Conservation (phyloP, 1,140 invertebrate species). For the Bombus waltoni region DNA sequence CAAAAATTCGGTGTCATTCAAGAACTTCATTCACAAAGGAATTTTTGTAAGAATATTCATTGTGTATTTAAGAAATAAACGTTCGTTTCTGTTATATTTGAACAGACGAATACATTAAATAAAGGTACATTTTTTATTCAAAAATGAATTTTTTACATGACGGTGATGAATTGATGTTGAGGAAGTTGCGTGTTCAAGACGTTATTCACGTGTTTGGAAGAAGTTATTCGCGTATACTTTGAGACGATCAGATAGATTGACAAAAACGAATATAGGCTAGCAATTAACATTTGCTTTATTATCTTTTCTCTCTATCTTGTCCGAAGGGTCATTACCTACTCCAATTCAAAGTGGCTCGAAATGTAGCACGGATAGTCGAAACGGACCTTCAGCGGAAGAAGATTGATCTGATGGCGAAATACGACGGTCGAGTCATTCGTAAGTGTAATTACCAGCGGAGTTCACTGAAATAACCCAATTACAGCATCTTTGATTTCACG, state of each 20-base stretch:
- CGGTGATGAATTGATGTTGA: neutral
- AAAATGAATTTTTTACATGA: neutral
- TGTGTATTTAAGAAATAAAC: too few species aligned
- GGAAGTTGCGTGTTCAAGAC: neutral
- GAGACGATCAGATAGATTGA: slow-evolving; percentile 33
- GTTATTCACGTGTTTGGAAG: neutral
- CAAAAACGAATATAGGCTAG: slow-evolving; percentile 44
- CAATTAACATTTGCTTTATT: slow-evolving; percentile 64
- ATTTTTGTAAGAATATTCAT: too few species aligned
- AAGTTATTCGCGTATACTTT: neutral
- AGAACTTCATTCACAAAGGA: too few species aligned
- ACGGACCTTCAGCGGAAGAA: slow-evolving; percentile 38
- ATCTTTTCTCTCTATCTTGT: slow-evolving; percentile 56
- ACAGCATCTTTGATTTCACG: neutral
- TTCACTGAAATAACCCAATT: slow-evolving; percentile 23
- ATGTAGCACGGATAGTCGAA: slow-evolving; percentile 23
- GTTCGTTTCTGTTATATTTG: too few species aligned
- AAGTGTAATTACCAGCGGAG: slow-evolving; percentile 59
- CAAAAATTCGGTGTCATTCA: too few species aligned
- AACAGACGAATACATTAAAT: too few species aligned
- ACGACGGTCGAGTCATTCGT: slow-evolving; percentile 58
- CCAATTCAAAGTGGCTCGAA: neutral
- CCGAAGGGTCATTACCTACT: slow-evolving; percentile 18
- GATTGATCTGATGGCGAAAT: slow-evolving; percentile 66
- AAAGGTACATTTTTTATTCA: neutral